Conservation (phyloP, 92 coral and sea anemone genomes). For the Epizoanthus scotinus region DNA sequence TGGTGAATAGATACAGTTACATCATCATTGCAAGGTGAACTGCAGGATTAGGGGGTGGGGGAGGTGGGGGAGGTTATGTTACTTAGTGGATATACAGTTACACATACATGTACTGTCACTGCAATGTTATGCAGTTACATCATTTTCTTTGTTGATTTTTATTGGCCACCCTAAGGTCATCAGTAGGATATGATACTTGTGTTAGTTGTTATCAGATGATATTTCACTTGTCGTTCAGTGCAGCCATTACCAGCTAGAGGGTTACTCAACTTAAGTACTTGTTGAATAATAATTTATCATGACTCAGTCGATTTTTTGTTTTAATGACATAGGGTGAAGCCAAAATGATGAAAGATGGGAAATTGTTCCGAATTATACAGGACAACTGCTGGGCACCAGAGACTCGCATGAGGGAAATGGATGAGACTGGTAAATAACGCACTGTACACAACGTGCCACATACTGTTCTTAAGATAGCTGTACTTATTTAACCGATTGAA, state of each 20-base stretch:
- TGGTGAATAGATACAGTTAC: neutral
- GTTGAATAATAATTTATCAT: neutral
- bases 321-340: slow-evolving; percentile 78
- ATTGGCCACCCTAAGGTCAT: neutral
- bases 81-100: slow-evolving; percentile 95
- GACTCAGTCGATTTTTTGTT: neutral
- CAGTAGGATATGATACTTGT: too few relatives aligned
- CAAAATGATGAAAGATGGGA: slow-evolving; percentile 93
- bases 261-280: neutral
- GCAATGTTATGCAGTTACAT: slow-evolving; percentile 77
- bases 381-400: slow-evolving; percentile 99
- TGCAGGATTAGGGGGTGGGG: neutral
- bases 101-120: slow-evolving; percentile 68
- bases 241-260: too few relatives aligned
- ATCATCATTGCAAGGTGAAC: slow-evolving; percentile 49
- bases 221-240: too few relatives aligned
- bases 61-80: slow-evolving; percentile 64
- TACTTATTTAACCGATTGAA: too few relatives aligned
- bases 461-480: too few relatives aligned
- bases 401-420: slow-evolving; percentile 90
- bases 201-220: too few relatives aligned
- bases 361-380: slow-evolving; percentile 86
- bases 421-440: slow-evolving; percentile 71
- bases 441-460: too few relatives aligned
- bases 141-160: neutral